Percentiles rank a stretch among this genome's conserved stretches.
Conservation (phyloP, 2,113 vertebrate genomes). For the Aspidoscelis tigris region DNA sequence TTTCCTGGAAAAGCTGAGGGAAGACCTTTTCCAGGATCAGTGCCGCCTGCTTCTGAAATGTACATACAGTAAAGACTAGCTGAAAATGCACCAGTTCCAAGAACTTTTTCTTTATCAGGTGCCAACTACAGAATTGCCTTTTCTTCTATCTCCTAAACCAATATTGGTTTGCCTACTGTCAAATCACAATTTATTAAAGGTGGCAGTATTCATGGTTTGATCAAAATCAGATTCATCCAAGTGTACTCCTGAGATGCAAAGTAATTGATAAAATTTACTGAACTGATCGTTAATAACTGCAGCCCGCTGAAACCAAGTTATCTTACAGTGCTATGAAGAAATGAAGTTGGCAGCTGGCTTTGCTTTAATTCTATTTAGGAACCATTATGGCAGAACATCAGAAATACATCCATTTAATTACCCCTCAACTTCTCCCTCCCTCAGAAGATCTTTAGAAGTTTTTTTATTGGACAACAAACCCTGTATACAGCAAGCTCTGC, state of each 20-base stretch:
- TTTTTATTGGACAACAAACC: constrained; percentile 29
- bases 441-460: constrained; percentile 17
- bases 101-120: background rate
- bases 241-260: constrained; percentile 57
- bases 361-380: constrained; percentile 55
- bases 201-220: constrained; percentile 67
- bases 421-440: constrained; percentile 28
- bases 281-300: constrained; percentile 67
- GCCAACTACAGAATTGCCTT: constrained; percentile 51
- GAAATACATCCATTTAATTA: constrained; percentile 57
- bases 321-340: constrained; percentile 62
- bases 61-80: background rate
- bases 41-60: background rate
- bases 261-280: constrained; percentile 68
- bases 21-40: background rate
- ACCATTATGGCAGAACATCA: constrained; percentile 58
- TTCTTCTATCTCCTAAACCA: constrained; percentile 45
- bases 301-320: constrained; percentile 55
- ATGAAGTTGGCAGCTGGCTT: constrained; percentile 59
- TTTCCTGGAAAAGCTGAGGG: constrained; percentile 26
- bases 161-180: constrained; percentile 55
- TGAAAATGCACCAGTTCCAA: constrained; percentile 28
- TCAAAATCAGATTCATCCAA: constrained; percentile 63
- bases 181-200: constrained; percentile 63
- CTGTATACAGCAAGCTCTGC: constrained; percentile 4